phyloP scores from a whole-genome alignment of 2,113 vertebrate species.

The Pelodiscus sinensis region DNA sequence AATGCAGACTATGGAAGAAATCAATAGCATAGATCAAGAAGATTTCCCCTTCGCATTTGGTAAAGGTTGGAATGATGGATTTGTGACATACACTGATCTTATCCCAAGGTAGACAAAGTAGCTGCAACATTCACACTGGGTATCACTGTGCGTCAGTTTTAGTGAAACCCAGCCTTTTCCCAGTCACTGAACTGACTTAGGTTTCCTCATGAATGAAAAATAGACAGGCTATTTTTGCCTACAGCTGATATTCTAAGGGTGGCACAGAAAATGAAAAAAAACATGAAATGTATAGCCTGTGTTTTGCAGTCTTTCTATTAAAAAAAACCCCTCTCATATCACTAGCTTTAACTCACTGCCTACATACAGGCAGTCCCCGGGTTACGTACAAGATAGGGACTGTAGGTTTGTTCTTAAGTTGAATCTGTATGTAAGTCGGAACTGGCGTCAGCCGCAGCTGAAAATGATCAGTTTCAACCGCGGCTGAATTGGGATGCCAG shows the following conservation, averaged over 20 bases:
- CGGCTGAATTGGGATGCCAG: no score
- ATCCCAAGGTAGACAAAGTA: neutral
- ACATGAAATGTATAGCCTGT: neutral
- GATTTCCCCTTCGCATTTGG: neutral
- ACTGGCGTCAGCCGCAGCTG: no score
- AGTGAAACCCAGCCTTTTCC: conserved; percentile 10
- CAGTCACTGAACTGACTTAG: neutral
- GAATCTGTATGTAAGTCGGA: no score
- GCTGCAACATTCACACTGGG: neutral
- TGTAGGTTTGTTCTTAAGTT: no score
- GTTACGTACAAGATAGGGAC: no score
- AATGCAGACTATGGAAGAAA: neutral
- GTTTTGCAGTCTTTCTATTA: neutral
- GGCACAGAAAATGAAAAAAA: conserved; percentile 5
- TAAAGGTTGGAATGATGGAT: neutral
- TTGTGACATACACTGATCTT: neutral
- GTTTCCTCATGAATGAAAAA: neutral
- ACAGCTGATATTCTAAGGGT: neutral
- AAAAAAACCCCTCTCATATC: neutral
- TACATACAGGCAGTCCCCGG: no score
- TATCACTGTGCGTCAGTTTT: neutral
- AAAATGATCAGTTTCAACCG: no score
- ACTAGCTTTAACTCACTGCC: neutral
- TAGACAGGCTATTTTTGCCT: conserved; percentile 4
- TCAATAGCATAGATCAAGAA: neutral